Evolutionary conservation across 64 coral and sea anemone species (phyloP).

Genomic region (Acropora tenuis): DNA sequence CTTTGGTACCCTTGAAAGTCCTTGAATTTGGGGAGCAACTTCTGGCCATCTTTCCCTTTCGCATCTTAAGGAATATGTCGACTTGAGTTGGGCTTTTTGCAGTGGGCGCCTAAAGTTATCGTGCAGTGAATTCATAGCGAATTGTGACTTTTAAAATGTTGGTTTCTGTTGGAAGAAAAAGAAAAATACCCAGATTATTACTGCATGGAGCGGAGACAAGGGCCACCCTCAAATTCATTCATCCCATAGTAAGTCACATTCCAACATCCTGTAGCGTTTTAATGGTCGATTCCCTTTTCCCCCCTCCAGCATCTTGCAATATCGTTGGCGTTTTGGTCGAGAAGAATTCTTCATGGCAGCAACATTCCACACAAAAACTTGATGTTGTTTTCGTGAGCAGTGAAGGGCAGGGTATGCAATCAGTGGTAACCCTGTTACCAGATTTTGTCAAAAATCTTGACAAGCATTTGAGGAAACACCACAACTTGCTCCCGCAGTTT

Average conservation of each 20-base stretch:
- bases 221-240: neutral
- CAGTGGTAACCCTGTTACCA: conserved; percentile 24
- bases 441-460: conserved; percentile 29
- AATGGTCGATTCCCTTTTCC: neutral
- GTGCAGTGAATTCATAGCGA: neutral
- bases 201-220: no score
- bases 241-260: no score
- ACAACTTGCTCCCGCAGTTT: conserved; percentile 29
- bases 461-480: neutral
- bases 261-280: neutral
- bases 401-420: conserved; percentile 56
- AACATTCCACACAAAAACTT: conserved; percentile 15
- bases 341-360: conserved; percentile 19
- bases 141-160: neutral
- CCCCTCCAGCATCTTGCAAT: conserved; percentile 24
- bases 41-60: no score
- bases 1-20: no score
- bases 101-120: neutral
- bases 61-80: no score
- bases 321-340: neutral
- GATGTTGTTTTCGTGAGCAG: conserved; percentile 77
- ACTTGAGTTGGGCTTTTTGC: no score
- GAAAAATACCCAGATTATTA: no score
- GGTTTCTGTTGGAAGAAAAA: no score
- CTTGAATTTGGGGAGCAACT: no score